A percentile compares a stretch with the other conserved stretches of the same genome.
Evolutionary conservation across 37 sponge, comb jelly and placozoan species (phyloP).

Genomic region (Axinella damicornis): DNA sequence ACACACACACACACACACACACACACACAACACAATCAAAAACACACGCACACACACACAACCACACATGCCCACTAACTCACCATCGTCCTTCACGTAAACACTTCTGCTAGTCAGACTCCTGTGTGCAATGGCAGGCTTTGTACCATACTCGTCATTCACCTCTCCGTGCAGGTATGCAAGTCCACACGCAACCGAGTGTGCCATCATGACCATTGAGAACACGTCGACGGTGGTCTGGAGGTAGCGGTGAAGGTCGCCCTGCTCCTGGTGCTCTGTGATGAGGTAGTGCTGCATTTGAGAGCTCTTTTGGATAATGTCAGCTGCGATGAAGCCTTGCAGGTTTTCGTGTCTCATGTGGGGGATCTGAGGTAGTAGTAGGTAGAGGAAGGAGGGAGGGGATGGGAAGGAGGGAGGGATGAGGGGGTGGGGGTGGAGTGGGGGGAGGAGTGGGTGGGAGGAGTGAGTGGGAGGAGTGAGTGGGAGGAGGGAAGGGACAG

Average conservation of each 20-base stretch:
- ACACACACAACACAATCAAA: slow-evolving; percentile 15
- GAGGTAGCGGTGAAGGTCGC: slow-evolving; percentile 61
- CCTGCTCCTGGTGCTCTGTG: slow-evolving; percentile 58
- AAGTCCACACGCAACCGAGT: slow-evolving; percentile 62
- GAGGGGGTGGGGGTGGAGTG: too few relatives aligned
- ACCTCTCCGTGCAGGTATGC: slow-evolving; percentile 70
- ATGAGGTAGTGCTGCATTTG: slow-evolving; percentile 58
- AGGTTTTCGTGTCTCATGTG: slow-evolving; percentile 80
- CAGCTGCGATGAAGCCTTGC: slow-evolving; percentile 78
- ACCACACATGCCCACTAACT: too few relatives aligned
- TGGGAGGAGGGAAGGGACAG: too few relatives aligned
- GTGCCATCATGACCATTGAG: slow-evolving; percentile 10
- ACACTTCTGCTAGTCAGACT: slow-evolving; percentile 44
- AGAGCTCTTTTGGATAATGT: slow-evolving; percentile 36
- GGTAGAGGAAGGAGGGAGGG: too few relatives aligned
- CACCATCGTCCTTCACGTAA: slow-evolving; percentile 52
- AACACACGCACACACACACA: slow-evolving; percentile 24
- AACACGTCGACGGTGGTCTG: neutral
- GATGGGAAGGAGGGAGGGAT: too few relatives aligned
- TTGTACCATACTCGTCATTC: neutral
- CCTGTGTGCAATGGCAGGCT: slow-evolving; percentile 64
- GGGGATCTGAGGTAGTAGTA: slow-evolving; percentile 12
- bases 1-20: slow-evolving; percentile 11
- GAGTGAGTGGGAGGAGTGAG: too few relatives aligned
- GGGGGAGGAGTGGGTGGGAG: too few relatives aligned